A percentile compares a stretch with the other conserved stretches of the same genome.
Evolutionary conservation across 2,113 vertebrate species (phyloP).

Genomic region (Zosterops borbonicus): DNA sequence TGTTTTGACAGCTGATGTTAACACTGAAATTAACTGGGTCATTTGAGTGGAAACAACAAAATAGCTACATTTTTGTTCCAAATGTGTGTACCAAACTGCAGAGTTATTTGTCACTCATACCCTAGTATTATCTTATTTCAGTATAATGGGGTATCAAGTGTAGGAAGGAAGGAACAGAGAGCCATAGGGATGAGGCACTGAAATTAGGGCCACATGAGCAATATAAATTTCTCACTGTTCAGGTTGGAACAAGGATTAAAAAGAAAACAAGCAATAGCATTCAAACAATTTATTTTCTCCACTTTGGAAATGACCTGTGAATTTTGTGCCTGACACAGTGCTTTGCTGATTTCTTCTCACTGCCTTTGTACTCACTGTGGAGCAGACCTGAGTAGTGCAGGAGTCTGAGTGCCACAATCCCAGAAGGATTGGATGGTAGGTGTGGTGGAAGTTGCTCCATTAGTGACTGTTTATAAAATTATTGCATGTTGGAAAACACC

Average conservation of each 20-base stretch:
- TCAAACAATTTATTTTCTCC: background rate
- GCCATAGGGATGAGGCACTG: background rate
- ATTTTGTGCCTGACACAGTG: background rate
- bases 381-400: background rate
- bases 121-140: background rate
- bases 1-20: constrained; percentile 49
- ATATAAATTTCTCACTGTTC: background rate
- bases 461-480: constrained; percentile 17
- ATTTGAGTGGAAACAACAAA: constrained; percentile 26
- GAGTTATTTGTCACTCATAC: background rate
- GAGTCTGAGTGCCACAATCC: background rate
- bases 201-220: background rate
- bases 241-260: background rate
- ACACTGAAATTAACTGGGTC: constrained; percentile 35
- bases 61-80: constrained; percentile 1
- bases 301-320: background rate
- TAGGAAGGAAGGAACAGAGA: background rate
- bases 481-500: constrained; percentile 18
- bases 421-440: background rate
- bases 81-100: background rate
- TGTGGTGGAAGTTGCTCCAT: background rate
- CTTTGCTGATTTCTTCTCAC: background rate
- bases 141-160: background rate
- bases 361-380: background rate
- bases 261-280: background rate